Evolutionary conservation across 2,888 invertebrate genomes (phyloP), one percentile per base, ranked within the genome.

Genomic region (Laspeyria flexula): DNA sequence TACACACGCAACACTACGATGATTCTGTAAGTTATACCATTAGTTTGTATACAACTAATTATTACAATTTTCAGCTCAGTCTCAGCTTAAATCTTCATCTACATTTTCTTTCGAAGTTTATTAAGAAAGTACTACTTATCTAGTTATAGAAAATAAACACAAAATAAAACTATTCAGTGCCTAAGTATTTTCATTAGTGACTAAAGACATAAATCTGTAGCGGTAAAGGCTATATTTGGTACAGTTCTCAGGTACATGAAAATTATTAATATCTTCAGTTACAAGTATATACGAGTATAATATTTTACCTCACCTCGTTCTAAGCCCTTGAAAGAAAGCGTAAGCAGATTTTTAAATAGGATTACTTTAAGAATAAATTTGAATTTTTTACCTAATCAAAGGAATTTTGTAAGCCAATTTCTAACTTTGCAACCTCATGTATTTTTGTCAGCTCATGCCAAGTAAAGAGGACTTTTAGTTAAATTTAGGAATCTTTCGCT

Each of bases 1-100:
- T 94, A 54, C 94, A 94, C 77, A 90, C 92, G 39, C 91, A 90
- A 67, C 94, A 94, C 79, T 94, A 94, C 86, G 93, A 94, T 77
- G 94, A 94, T 83, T 85, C 94, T 77, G 94, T 94, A 77, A 94
- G 92, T 91, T 41, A n/a, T 48, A 30, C 9, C 1, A 10, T 31
- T 11, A 30, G 0, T n/a, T n/a, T n/a, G n/a, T n/a, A n/a, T n/a
- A 10, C 10, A 29, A 3, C 9, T 29, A 10, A 10, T n/a, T 29
- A 3, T 1, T 29, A 3, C 21, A 21, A 21, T 21, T 21, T 21
- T 21, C 5, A 3, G 5, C 21, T 21, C 3, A 21, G 21, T 21
- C 3, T 21, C 5, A 21, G 21, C n/a, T n/a, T n/a, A n/a, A n/a
- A n/a, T n/a, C n/a, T n/a, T n/a, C n/a, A n/a, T n/a, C n/a, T n/a